Base-by-base conservation (phyloP, 2,797 vertebrate species). In the Sciaenops ocellatus region DNA sequence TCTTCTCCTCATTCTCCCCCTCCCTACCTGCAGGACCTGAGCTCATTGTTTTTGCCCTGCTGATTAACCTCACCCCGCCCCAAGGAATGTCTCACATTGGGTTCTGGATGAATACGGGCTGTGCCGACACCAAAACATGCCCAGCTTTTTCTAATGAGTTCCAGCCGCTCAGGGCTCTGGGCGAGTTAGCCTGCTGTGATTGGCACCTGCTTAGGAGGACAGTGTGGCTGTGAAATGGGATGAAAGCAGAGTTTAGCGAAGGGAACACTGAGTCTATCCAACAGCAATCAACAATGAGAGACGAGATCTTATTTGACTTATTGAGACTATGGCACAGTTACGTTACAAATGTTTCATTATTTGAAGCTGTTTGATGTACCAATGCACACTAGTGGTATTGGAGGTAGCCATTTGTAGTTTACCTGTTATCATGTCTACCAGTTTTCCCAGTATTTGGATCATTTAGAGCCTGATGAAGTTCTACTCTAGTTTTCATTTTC, bases 1-100 rank as follows among this genome's bases (percentile, higher is more conserved):
- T 69, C 26, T 20, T 8, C 61, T 48, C 68, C 41, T 20, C 75
- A 11, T 44, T 69, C 44, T 65, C 60, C 60, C 46, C 28, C 75
- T 78, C 74, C 66, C 73, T 81, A 89, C 85, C 85, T 89, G 85
- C 81, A 82, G 85, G 86, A 89, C 85, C 80, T 26, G 56, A 93
- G 89, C 91, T 89, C 84, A 91, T 89, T 91, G 86, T 94, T 92
- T 90, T 90, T 81, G 79, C 82, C 90, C 87, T 76, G 85, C 87
- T 94, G 90, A 93, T 94, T 92, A 93, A 91, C 90, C 90, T 91
- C 79, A 72, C 80, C 72, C 78, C 48, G 89, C 93, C 92, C 87
- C 68, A 3, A 91, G 94, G 88, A 91, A 85, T 67, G 88, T 88
- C 78, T 94, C 93, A 91, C 90, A 91, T 90, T 91, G 89, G 79